Percentiles rank a stretch among this genome's conserved stretches.
Conservation (phyloP, 2,888 invertebrate species). For the Diaprepes abbreviatus region DNA sequence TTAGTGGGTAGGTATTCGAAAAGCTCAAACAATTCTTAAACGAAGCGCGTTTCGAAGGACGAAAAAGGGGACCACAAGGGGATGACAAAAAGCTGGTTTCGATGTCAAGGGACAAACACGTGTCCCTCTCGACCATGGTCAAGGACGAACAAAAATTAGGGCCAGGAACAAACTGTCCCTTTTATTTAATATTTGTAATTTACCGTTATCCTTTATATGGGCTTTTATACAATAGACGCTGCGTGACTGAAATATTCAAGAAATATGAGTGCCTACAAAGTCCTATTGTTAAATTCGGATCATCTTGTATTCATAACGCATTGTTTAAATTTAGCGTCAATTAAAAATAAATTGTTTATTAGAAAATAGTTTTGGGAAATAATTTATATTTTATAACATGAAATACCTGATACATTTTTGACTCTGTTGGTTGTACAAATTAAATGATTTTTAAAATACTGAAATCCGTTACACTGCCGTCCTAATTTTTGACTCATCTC, state of each 20-base stretch:
- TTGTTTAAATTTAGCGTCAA: no score
- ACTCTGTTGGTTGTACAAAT: no score
- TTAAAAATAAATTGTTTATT: no score
- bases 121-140: conserved; percentile 16
- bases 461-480: no score
- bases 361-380: no score
- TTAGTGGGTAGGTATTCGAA: not conserved
- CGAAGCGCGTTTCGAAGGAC: not conserved
- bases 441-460: no score
- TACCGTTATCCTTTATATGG: not conserved
- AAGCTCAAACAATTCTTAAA: conserved; percentile 8
- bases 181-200: not conserved
- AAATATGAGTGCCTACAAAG: no score
- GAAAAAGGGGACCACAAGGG: not conserved
- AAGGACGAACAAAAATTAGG: conserved; percentile 2
- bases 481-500: no score
- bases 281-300: no score
- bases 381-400: no score
- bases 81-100: conserved; percentile 9
- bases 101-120: conserved; percentile 13
- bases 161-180: not conserved
- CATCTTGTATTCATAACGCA: no score
- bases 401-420: no score
- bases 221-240: not conserved
- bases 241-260: not conserved